Conservation (phyloP, 2,797 vertebrate genomes). For the Leptodactylus fallax region DNA sequence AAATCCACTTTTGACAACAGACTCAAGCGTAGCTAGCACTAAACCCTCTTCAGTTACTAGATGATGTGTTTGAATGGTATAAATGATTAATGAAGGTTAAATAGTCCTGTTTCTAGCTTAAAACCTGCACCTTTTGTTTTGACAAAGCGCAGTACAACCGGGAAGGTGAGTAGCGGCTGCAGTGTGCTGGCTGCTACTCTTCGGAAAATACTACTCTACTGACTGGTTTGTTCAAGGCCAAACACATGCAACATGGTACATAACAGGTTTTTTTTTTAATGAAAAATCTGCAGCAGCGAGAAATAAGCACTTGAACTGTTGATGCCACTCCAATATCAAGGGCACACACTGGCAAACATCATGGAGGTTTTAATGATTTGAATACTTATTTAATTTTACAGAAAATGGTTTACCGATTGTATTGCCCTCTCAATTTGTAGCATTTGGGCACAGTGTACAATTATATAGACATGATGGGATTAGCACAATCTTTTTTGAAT, state of each 20-base stretch:
- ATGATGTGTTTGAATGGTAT: constrained; percentile 85
- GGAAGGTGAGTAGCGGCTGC: constrained; percentile 73
- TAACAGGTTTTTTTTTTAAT: constrained; percentile 2
- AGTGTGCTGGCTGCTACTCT: constrained; percentile 66
- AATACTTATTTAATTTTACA: neutral
- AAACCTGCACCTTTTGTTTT: constrained; percentile 80
- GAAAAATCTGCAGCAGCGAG: neutral
- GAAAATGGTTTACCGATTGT: neutral
- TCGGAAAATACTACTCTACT: constrained; percentile 52
- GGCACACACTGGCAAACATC: neutral
- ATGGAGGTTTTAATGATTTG: neutral
- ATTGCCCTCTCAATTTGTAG: neutral
- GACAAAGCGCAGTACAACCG: constrained; percentile 71
- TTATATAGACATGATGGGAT: neutral
- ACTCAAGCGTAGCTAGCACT: constrained; percentile 82
- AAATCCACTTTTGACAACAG: constrained; percentile 87
- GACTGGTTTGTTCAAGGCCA: constrained; percentile 44
- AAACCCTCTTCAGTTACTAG: constrained; percentile 86
- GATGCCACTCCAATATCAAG: neutral
- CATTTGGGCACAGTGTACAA: neutral
- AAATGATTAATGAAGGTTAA: constrained; percentile 95
- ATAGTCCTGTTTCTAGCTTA: constrained; percentile 84
- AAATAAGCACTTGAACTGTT: constrained; percentile 16
- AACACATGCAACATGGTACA: neutral
- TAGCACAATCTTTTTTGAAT: neutral